phyloP scores from a whole-genome alignment of 2,113 vertebrate species.

The Periophthalmus modestus region DNA sequence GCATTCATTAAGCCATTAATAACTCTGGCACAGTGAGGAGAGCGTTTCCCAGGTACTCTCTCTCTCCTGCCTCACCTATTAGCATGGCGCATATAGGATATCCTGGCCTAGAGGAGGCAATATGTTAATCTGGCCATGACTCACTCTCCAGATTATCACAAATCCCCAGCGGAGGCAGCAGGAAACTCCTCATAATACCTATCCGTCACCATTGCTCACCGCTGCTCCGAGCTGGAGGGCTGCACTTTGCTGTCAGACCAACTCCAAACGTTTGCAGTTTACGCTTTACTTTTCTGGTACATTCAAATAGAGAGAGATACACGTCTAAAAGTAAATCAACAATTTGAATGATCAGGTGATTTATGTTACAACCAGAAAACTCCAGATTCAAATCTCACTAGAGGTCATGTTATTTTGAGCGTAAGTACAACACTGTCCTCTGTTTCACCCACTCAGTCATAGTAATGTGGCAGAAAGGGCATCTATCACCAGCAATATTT shows the following conservation, averaged over 20 bases:
- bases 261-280: constrained; percentile 20
- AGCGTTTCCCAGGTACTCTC: constrained; percentile 36
- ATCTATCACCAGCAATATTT: background rate
- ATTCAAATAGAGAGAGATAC: no score
- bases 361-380: no score
- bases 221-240: constrained; percentile 58
- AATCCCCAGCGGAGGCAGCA: constrained; percentile 70
- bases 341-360: no score
- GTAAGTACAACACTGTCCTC: background rate
- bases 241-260: constrained; percentile 35
- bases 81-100: constrained; percentile 65
- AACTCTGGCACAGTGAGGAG: constrained; percentile 19
- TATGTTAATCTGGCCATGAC: constrained; percentile 67
- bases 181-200: constrained; percentile 67
- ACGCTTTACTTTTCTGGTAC: background rate
- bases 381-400: no score
- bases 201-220: constrained; percentile 59
- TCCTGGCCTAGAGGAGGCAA: constrained; percentile 61
- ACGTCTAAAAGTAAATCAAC: no score
- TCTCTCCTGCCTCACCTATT: constrained; percentile 44
- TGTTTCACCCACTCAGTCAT: background rate
- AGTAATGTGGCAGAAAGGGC: background rate
- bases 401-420: background rate
- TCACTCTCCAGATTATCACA: constrained; percentile 71
- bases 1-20: constrained; percentile 39